Percentiles rank a stretch among this genome's conserved stretches.
phyloP scores from a whole-genome alignment of 2,113 vertebrate genomes.

The Centropus unirufus region DNA sequence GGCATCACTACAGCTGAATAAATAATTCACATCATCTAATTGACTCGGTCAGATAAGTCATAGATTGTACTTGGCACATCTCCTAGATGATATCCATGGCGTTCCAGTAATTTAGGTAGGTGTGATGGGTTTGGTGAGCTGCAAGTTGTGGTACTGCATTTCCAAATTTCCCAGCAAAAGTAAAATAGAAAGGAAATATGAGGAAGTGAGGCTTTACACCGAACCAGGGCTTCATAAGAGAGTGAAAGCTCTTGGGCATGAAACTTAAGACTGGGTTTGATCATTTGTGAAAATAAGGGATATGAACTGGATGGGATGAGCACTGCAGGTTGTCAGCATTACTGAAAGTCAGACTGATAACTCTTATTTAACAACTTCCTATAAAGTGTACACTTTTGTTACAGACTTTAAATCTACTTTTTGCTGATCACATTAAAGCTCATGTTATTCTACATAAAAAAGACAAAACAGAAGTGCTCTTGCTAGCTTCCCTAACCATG shows the following conservation, averaged over 20 bases:
- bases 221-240: neutral
- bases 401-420: neutral
- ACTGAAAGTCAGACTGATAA: neutral
- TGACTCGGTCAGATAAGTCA: neutral
- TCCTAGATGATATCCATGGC: neutral
- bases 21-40: neutral
- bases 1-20: neutral
- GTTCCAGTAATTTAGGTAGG: neutral
- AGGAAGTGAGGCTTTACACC: neutral
- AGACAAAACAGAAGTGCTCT: neutral
- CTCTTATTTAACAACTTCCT: neutral
- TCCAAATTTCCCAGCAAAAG: neutral
- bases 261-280: neutral
- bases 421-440: neutral
- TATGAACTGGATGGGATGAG: neutral
- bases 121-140: neutral
- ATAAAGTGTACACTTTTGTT: neutral
- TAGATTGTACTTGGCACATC: neutral
- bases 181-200: neutral
- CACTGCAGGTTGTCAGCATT: rapidly evolving
- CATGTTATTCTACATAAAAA: neutral
- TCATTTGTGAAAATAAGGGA: neutral
- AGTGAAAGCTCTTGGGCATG: neutral
- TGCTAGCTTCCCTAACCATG: neutral
- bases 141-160: neutral